These are phyloP conservation scores for Pogonophryne albipinna DNA, from an alignment of 2,797 vertebrate genomes.

Conservation along the genomic window DNA sequence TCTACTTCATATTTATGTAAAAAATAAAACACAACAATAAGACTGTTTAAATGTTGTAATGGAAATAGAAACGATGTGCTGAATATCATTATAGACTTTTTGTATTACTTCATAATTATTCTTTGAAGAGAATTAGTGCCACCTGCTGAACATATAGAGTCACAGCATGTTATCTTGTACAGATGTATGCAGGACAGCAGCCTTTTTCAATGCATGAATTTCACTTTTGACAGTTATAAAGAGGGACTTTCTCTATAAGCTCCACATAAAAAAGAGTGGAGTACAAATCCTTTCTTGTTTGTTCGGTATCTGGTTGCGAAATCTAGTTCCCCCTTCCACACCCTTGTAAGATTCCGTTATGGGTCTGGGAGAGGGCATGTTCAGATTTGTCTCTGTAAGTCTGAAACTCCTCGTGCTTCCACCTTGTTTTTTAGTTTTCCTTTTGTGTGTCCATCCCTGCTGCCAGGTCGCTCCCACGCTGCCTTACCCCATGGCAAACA, in stretches of 20 bases:
- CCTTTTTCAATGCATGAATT: background rate
- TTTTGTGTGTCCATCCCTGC: conserved; percentile 54
- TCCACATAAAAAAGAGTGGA: background rate
- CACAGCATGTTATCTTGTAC: background rate
- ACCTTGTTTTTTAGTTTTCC: conserved; percentile 54
- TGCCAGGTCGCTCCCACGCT: conserved; percentile 71
- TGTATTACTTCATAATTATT: background rate
- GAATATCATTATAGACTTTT: background rate
- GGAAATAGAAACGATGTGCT: background rate
- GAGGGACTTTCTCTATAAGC: background rate
- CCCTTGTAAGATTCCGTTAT: conserved; percentile 30
- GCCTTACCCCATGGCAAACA: conserved; percentile 73
- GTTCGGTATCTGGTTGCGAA: conserved; percentile 28
- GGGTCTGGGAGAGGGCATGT: conserved; percentile 62
- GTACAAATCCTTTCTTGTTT: conserved; percentile 18
- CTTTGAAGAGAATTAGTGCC: conserved; percentile 7
- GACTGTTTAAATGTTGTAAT: background rate
- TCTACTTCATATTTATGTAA: background rate
- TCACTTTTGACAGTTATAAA: background rate
- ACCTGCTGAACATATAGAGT: conserved; percentile 36
- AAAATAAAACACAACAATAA: background rate
- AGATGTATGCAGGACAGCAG: background rate
- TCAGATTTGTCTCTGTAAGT: conserved; percentile 67
- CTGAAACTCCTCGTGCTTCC: conserved; percentile 56
- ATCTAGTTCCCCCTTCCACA: background rate